Conservation (phyloP, 2,113 vertebrate species). For the Microcebus tavaratra region DNA sequence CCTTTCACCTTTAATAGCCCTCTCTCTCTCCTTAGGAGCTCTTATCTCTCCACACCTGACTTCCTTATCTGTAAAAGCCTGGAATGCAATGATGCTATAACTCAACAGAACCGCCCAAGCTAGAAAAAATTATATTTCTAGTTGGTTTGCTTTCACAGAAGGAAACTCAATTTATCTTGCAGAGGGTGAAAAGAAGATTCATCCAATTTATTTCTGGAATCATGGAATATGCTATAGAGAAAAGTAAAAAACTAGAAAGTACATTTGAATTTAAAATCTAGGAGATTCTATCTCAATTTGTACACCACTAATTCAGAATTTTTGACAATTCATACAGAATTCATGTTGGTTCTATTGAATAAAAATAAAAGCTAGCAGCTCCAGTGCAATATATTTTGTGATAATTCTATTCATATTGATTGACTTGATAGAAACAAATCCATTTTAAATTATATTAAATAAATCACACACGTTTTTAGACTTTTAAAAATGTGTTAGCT, state of each 20-base stretch:
- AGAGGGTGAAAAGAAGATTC: background rate
- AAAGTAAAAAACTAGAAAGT: conserved; percentile 14
- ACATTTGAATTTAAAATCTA: conserved; percentile 31
- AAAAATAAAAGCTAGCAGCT: conserved; percentile 31
- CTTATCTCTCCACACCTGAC: background rate
- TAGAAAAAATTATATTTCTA: conserved; percentile 27
- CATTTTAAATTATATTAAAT: background rate
- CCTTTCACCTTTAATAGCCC: background rate
- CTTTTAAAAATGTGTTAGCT: background rate
- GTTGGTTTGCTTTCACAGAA: conserved; percentile 55
- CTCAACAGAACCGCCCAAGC: conserved; percentile 3
- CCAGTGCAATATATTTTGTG: background rate
- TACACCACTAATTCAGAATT: conserved; percentile 17
- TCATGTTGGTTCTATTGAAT: background rate
- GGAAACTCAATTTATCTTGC: conserved; percentile 61
- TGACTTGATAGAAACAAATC: background rate
- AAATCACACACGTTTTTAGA: background rate
- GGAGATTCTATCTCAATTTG: background rate
- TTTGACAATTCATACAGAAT: conserved; percentile 19
- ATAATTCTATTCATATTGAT: background rate
- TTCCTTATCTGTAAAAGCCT: conserved; percentile 37
- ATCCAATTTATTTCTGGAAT: conserved; percentile 49
- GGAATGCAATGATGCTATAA: background rate
- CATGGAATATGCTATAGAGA: background rate
- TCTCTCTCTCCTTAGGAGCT: conserved; percentile 1